These are phyloP conservation scores for Hucho hucho DNA, from an alignment of 2,113 vertebrate species.

Conservation along the genomic window DNA sequence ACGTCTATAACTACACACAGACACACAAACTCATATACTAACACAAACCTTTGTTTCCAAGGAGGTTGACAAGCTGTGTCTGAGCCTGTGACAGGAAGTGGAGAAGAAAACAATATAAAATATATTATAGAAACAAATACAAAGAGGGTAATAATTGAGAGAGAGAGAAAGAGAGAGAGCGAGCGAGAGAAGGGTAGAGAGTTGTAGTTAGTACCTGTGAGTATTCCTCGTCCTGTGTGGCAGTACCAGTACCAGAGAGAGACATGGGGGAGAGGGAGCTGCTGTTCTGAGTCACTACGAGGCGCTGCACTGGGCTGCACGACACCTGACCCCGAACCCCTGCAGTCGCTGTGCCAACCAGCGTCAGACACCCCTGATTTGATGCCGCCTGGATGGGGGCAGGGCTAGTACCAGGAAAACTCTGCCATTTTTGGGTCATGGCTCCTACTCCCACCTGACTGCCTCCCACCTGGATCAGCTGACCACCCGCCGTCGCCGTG, in stretches of 20 bases:
- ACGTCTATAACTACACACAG: neutral
- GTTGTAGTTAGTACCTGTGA: slow-evolving; percentile 53
- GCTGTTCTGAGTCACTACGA: slow-evolving; percentile 82
- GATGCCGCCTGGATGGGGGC: slow-evolving; percentile 72
- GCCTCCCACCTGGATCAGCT: slow-evolving; percentile 81
- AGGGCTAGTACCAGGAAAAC: slow-evolving; percentile 54
- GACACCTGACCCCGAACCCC: slow-evolving; percentile 78
- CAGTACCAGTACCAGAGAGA: slow-evolving; percentile 19
- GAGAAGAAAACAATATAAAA: neutral
- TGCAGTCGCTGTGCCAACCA: slow-evolving; percentile 78
- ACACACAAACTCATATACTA: neutral
- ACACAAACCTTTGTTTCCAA: slow-evolving; percentile 66
- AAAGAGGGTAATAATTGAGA: neutral
- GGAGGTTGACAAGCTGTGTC: slow-evolving; percentile 76
- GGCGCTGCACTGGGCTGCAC: slow-evolving; percentile 78
- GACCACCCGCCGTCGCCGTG: slow-evolving; percentile 77
- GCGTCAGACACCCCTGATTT: slow-evolving; percentile 75
- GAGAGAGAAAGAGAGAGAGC: too few species aligned
- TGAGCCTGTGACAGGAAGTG: slow-evolving; percentile 66
- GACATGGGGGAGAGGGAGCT: slow-evolving; percentile 53
- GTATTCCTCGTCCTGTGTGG: slow-evolving; percentile 54
- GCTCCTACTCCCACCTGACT: slow-evolving; percentile 52
- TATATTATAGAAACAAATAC: neutral
- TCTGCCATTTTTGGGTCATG: slow-evolving; percentile 55
- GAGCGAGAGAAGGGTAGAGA: neutral